Evolutionary conservation across 2,888 invertebrate species (phyloP), one percentile per base, ranked within the genome.

Genomic region (Volucella inflata): DNA sequence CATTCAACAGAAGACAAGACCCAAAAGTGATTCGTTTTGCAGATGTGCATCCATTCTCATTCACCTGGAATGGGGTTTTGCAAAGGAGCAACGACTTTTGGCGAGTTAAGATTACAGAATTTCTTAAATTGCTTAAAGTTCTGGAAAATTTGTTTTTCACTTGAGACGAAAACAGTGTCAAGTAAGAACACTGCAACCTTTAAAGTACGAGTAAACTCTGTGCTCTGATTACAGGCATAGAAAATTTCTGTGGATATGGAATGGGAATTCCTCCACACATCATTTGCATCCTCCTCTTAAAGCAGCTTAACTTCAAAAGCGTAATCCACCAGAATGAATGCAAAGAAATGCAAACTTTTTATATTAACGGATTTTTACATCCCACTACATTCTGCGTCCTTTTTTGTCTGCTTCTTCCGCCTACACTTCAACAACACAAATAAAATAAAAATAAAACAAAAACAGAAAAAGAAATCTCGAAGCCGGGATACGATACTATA

Each of bases 361-460:
- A 78, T 78, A 78, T 83, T 78, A 77, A 68, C 51, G 72, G 68
- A 60, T 74, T 78, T 74, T 64, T 38, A 68, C 74, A 80, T 80
- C 68, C 55, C 68, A 74, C 55, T 78, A 64, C 50, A 51, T 44
- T 72, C 62, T 62, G 36, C 44, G 21, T 30, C 12, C 21, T 12
- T 12, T 21, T 30, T 30, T 30, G 30, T 21, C n/a, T 17, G 11
- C 12, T n/a, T 16, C 11, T 48, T 14, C 10, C 14, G 8, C 30
- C n/a, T 30, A 11, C 36, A 11, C 1, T 12, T 21, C 36, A 14
- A 8, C 11, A 16, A 11, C 1, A 36, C n/a, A 30, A 10, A 53
- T n/a, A n/a, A n/a, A n/a, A n/a, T n/a, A n/a, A n/a, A n/a, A n/a
- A n/a, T n/a, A 53, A n/a, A 36, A 55, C 1, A 14, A 3, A 57